Base-by-base conservation (phyloP, 2,113 vertebrate species). In the Rallus limicola region DNA sequence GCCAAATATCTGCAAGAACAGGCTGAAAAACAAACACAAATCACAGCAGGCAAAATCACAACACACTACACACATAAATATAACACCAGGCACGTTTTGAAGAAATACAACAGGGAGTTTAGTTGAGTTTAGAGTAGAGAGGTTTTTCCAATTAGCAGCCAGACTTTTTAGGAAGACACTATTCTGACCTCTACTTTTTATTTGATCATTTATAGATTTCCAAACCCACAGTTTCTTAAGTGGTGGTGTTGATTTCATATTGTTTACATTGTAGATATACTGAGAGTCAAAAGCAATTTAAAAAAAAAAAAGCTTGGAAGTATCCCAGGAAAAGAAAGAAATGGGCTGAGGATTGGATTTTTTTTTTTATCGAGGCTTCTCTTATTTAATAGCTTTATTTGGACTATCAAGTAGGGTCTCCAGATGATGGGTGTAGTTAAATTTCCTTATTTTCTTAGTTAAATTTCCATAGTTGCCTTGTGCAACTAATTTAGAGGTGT, bases 21-120 rank as follows among this genome's bases (percentile, higher is more conserved):
- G 64, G 44, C 64, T 95, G 64, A 89, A 96, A 97, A 97, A 62
- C 82, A 86, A 94, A 81, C 90, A 94, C 86, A 96, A 93, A 94
- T 93, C 83, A 84, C 60, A 88, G 77, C 1, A 82, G 80, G 65
- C 48, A 95, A 93, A 94, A 91, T 79, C 71, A 55, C 50, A 92
- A 84, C 34, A 81, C 25, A 44, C 63, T 94, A 31, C 31, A 55
- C 34, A 67, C 76, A 87, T 92, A 96, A 97, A 96, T 97, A 95
- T 97, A 94, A 87, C 42, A 90, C n/a, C 33, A 93, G 63, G 48
- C 40, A 63, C 3, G 8, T 56, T 92, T 77, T 48, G 26, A 83
- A 91, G 70, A 93, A 92, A 93, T 88, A 89, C 81, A 95, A 34
- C 68, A 78, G 81, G 31, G 90, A 92, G 42, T 84, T 74, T 58